These are phyloP conservation scores for human DNA, from an alignment of 2,113 vertebrate genomes.

Conservation along the genomic window DNA sequence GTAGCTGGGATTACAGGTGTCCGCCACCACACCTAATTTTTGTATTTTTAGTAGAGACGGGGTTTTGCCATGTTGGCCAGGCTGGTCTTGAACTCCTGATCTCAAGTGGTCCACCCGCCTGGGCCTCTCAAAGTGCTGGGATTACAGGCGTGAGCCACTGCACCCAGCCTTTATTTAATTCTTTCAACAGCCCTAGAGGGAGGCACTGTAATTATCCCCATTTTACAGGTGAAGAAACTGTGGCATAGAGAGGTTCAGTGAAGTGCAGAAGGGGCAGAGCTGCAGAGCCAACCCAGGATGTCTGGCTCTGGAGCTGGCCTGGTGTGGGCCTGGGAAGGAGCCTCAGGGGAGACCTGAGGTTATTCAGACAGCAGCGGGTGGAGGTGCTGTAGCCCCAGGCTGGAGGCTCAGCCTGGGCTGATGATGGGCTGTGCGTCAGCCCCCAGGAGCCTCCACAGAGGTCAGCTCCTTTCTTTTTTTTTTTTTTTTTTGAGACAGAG, in stretches of 20 bases:
- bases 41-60: too few relatives aligned
- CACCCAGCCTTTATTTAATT: neutral
- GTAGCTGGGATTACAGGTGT: too few relatives aligned
- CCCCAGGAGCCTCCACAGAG: neutral
- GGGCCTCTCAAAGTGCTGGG: too few relatives aligned
- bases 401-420: neutral
- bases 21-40: too few relatives aligned
- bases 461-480: neutral
- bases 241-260: neutral
- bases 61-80: too few relatives aligned
- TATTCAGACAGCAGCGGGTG: neutral
- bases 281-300: neutral
- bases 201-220: neutral
- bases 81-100: too few relatives aligned
- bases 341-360: neutral
- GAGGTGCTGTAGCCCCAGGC: neutral
- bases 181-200: neutral
- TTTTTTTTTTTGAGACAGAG: neutral
- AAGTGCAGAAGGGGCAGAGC: neutral
- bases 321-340: accelerated
- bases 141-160: too few relatives aligned
- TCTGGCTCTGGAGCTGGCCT: neutral
- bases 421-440: neutral
- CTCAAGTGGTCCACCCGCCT: too few relatives aligned
- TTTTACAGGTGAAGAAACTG: neutral